phyloP scores from a whole-genome alignment of 1,140 invertebrate species.

The Medauroidea extradentata region DNA sequence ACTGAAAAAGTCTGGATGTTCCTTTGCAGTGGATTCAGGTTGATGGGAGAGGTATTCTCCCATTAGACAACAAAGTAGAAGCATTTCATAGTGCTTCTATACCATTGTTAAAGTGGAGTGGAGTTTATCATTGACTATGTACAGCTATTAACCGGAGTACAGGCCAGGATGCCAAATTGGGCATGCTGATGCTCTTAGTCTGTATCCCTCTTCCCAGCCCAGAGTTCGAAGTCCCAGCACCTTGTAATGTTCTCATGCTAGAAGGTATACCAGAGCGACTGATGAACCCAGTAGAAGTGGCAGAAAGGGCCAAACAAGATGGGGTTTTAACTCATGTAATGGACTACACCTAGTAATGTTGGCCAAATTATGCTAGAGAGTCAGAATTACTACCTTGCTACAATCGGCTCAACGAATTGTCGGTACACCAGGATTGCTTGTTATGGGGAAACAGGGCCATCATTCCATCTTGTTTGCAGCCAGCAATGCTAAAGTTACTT shows the following conservation, averaged over 20 bases:
- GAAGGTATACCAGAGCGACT: constrained; percentile 1
- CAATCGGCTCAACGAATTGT: constrained; percentile 6
- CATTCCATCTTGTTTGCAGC: constrained; percentile 28
- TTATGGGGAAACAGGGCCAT: constrained; percentile 23
- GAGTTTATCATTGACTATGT: background rate
- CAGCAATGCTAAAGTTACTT: constrained; percentile 27
- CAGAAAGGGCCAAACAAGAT: background rate
- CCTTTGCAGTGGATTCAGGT: too few relatives aligned
- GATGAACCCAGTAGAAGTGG: constrained; percentile 2
- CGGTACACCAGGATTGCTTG: constrained; percentile 8
- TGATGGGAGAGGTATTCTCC: too few relatives aligned
- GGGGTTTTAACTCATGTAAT: background rate
- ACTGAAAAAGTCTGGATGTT: too few relatives aligned
- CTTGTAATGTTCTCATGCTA: constrained; percentile 7
- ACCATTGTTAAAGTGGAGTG: background rate
- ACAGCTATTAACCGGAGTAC: background rate
- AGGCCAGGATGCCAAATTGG: background rate
- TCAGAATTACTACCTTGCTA: background rate
- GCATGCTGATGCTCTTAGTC: background rate
- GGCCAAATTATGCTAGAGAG: constrained; percentile 1
- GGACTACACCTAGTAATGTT: background rate
- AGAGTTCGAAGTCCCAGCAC: background rate
- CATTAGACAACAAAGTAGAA: too few relatives aligned
- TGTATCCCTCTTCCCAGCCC: background rate
- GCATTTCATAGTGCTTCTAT: too few relatives aligned